Conservation (phyloP, 2,888 invertebrate genomes). For the Agriopis leucophaearia region DNA sequence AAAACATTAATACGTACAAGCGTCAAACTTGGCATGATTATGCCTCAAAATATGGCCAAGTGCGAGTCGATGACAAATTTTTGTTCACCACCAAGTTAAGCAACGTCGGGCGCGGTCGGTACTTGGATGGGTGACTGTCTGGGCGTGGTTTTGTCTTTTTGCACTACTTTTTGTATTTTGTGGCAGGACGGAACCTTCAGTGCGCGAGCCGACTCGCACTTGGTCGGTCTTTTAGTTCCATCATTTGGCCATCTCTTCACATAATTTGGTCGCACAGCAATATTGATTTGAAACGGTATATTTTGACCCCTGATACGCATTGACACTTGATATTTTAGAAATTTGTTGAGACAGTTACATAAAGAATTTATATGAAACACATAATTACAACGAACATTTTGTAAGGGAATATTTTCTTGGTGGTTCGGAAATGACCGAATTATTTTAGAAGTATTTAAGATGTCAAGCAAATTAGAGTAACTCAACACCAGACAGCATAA, state of each 20-base stretch:
- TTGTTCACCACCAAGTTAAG: too few species aligned
- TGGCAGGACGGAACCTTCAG: too few species aligned
- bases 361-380: not conserved
- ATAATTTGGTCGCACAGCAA: not conserved
- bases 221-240: not conserved
- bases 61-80: too few species aligned
- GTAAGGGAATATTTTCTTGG: not conserved
- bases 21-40: too few species aligned
- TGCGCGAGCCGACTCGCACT: too few species aligned
- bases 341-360: not conserved
- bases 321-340: slow-evolving; percentile 15
- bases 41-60: too few species aligned
- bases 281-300: slow-evolving; percentile 5
- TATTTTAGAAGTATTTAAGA: not conserved
- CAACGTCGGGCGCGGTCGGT: too few species aligned
- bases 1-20: too few species aligned
- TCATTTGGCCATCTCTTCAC: not conserved
- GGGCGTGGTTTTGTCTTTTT: too few species aligned
- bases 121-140: too few species aligned
- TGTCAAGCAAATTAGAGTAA: not conserved
- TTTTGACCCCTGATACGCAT: slow-evolving; percentile 1
- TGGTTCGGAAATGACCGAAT: not conserved
- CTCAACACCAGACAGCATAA: too few species aligned
- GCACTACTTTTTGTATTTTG: too few species aligned
- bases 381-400: not conserved